Percentiles rank a stretch among this genome's conserved stretches.
phyloP scores from a whole-genome alignment of 2,113 vertebrate genomes.

The Neopipo cinnamomea region DNA sequence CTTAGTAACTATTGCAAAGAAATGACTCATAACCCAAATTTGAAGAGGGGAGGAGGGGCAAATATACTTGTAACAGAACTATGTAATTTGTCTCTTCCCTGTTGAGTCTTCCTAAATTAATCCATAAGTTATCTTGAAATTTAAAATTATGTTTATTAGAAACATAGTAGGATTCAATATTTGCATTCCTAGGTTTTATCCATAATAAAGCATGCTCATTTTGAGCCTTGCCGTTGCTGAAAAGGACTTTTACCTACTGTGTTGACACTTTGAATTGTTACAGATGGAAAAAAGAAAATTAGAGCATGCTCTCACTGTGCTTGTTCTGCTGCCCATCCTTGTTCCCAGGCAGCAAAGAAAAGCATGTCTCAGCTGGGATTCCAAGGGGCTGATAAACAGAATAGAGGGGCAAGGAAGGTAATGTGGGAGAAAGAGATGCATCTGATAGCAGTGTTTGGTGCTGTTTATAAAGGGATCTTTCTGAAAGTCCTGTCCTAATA shows the following conservation, averaged over 20 bases:
- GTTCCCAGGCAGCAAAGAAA: not conserved
- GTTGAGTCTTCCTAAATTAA: not conserved
- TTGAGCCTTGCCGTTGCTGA: not conserved
- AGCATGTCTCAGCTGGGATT: not conserved
- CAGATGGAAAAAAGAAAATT: not conserved
- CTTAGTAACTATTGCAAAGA: not conserved
- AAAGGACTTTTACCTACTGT: not conserved
- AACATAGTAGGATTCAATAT: not conserved
- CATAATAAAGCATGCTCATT: not conserved
- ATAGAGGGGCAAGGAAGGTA: not conserved
- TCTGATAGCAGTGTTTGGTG: not conserved
- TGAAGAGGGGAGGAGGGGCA: not conserved
- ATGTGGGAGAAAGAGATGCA: not conserved
- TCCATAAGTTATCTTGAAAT: not conserved
- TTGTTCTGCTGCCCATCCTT: not conserved
- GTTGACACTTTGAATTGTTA: not conserved
- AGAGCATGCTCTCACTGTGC: not conserved
- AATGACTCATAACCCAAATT: not conserved
- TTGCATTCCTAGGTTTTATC: not conserved
- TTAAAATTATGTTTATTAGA: not conserved
- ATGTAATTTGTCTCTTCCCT: not conserved
- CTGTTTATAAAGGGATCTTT: not conserved
- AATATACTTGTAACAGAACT: not conserved
- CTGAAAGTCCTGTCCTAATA: not conserved
- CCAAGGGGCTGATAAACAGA: not conserved